Conservation (phyloP, 2,888 invertebrate species). For the Lithophane leautieri region DNA sequence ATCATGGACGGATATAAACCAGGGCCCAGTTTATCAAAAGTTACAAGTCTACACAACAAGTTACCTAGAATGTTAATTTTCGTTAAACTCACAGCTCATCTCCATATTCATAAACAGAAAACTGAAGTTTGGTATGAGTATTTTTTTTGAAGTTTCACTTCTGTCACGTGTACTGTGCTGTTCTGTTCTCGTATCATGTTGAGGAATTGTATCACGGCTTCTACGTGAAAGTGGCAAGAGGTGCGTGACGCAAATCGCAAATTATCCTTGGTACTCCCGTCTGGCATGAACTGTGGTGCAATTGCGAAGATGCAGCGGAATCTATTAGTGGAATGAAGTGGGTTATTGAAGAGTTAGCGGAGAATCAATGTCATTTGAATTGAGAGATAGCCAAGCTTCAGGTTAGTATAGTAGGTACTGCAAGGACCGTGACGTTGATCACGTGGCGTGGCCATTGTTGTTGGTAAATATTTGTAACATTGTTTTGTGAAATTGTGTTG, state of each 20-base stretch:
- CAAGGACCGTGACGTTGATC: background rate
- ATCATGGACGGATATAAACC: constrained; percentile 32
- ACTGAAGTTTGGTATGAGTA: too few species aligned
- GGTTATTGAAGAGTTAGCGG: background rate
- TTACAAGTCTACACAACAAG: too few species aligned
- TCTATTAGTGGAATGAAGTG: background rate
- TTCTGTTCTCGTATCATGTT: constrained; percentile 6
- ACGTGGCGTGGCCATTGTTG: background rate
- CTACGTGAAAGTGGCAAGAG: constrained; percentile 77
- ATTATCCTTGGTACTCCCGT: constrained; percentile 85
- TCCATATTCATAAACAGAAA: too few species aligned
- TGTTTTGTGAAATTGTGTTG: background rate
- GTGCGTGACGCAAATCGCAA: constrained; percentile 83
- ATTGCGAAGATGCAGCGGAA: constrained; percentile 41
- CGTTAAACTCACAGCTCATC: too few species aligned
- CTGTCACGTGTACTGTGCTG: background rate
- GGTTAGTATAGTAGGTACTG: background rate
- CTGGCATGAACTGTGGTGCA: constrained; percentile 57
- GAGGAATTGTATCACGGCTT: constrained; percentile 65
- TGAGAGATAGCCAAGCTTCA: background rate
- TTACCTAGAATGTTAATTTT: too few species aligned
- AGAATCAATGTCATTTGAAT: background rate
- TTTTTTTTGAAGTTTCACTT: background rate
- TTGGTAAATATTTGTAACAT: background rate
- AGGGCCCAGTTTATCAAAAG: too few species aligned